A percentile compares a stretch with the other conserved stretches of the same genome.
These are phyloP conservation scores for Acronicta leporina DNA, from an alignment of 2,888 invertebrate species.

Conservation along the genomic window DNA sequence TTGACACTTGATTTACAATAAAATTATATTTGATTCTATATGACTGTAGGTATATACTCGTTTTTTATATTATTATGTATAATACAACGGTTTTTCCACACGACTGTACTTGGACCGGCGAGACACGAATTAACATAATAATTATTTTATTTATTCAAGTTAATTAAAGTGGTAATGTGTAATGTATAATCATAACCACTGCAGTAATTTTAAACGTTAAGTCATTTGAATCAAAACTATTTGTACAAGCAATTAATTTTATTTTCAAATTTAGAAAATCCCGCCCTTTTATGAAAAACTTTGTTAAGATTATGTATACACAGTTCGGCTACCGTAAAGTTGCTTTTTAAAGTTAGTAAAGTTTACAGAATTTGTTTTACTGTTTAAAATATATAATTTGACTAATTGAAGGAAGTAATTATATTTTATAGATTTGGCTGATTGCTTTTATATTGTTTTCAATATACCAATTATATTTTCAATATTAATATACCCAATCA, in stretches of 20 bases:
- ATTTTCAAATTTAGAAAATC: not conserved
- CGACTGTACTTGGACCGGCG: conserved; percentile 47
- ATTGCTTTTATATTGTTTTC: too few species aligned
- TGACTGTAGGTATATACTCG: conserved; percentile 17
- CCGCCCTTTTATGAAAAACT: too few species aligned
- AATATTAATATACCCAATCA: not conserved
- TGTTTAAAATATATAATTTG: too few species aligned
- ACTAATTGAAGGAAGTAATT: too few species aligned
- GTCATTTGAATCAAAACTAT: conserved; percentile 15
- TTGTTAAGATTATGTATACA: too few species aligned
- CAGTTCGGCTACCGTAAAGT: too few species aligned
- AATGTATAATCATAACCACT: conserved; percentile 19
- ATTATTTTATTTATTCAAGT: conserved; percentile 3
- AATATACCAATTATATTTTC: too few species aligned
- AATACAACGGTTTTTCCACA: conserved; percentile 18
- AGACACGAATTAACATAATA: conserved; percentile 7
- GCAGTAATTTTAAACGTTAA: not conserved
- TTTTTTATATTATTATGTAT: not conserved
- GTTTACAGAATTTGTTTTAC: too few species aligned
- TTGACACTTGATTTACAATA: conserved; percentile 12
- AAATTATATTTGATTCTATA: conserved; percentile 6
- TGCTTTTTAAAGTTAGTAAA: too few species aligned
- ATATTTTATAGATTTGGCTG: too few species aligned
- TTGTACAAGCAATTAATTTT: not conserved
- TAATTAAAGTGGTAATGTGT: conserved; percentile 2